These are phyloP conservation scores for Meganola albula DNA, from an alignment of 2,888 invertebrate genomes.

Conservation along the genomic window DNA sequence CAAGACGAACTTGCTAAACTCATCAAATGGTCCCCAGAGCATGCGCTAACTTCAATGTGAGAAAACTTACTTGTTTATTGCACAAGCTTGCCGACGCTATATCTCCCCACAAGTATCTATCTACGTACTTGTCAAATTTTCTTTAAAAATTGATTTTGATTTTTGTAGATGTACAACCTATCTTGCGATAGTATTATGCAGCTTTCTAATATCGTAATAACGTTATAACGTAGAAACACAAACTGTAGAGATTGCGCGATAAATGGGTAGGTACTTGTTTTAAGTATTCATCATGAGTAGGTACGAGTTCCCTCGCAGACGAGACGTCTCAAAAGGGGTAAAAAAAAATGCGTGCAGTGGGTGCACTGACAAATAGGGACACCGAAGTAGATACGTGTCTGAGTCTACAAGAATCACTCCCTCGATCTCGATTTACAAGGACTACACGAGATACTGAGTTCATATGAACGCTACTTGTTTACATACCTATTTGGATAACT, in stretches of 20 bases:
- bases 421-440: conserved; percentile 35
- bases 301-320: conserved; percentile 41
- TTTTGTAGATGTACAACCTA: too few species aligned
- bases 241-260: conserved; percentile 3
- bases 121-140: too few species aligned
- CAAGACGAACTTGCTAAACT: conserved; percentile 65
- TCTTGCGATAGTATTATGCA: too few species aligned
- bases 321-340: conserved; percentile 67
- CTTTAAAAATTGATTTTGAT: too few species aligned
- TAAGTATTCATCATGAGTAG: conserved; percentile 37
- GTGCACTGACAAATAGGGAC: conserved; percentile 41
- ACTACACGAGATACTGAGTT: too few species aligned
- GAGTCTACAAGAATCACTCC: conserved; percentile 48
- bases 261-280: conserved; percentile 13
- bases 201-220: too few species aligned
- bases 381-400: conserved; percentile 37
- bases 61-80: conserved; percentile 62
- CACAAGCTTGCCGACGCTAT: conserved; percentile 42
- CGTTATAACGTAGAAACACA: conserved; percentile 9
- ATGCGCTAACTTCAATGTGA: conserved; percentile 49
- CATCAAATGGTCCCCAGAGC: conserved; percentile 58
- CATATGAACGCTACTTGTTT: too few species aligned
- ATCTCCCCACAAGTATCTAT: too few species aligned
- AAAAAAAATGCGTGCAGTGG: conserved; percentile 53
- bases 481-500: too few species aligned